phyloP scores from a whole-genome alignment of 2,113 vertebrate species.

The Grammomys surdaster region DNA sequence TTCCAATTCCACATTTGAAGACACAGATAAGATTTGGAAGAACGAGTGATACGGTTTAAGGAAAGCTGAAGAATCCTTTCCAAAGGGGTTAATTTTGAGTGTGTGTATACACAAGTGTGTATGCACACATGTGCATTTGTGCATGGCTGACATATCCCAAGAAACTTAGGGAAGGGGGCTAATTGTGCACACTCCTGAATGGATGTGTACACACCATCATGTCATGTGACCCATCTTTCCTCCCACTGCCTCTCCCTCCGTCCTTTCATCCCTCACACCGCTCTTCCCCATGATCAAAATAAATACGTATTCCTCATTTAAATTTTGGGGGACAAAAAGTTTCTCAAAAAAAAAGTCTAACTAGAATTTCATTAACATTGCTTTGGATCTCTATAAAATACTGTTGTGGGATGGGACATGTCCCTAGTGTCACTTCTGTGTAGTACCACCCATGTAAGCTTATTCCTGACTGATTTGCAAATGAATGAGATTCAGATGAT shows the following conservation, averaged over 20 bases:
- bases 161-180: neutral
- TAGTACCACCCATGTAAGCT: too few relatives aligned
- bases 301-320: neutral
- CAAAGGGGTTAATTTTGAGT: neutral
- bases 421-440: neutral
- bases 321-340: neutral
- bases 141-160: neutral
- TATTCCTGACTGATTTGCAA: too few relatives aligned
- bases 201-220: neutral
- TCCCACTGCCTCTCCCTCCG: accelerated
- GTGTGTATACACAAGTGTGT: neutral
- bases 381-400: slow-evolving; percentile 46
- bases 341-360: slow-evolving; percentile 1
- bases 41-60: neutral
- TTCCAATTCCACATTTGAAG: slow-evolving; percentile 15
- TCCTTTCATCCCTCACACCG: neutral
- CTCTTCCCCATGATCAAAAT: neutral
- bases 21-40: neutral
- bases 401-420: neutral
- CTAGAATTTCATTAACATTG: slow-evolving; percentile 23
- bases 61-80: slow-evolving; percentile 11
- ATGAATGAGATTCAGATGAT: too few relatives aligned
- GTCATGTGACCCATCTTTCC: neutral
- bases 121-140: neutral
- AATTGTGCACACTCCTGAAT: neutral